Conservation (phyloP, 2,888 invertebrate species). For the Tiliacea aurago region DNA sequence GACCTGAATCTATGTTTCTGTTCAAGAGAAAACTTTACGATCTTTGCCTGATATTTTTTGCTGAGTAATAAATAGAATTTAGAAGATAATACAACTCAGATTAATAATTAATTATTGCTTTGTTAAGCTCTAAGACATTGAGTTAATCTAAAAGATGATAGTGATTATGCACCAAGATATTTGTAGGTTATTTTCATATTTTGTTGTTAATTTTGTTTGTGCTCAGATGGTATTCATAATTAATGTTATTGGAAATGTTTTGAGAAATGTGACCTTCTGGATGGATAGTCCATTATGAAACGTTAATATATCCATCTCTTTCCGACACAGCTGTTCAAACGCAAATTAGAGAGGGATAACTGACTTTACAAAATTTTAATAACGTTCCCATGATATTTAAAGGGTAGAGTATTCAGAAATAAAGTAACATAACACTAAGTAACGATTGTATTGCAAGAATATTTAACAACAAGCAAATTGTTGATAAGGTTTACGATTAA, state of each 20-base stretch:
- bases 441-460: not conserved
- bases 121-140: constrained; percentile 11
- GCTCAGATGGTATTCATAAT: not conserved
- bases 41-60: not conserved
- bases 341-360: constrained; percentile 30
- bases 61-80: not conserved
- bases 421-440: not conserved
- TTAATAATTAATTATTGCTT: constrained; percentile 11
- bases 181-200: constrained; percentile 48
- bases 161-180: constrained; percentile 35
- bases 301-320: constrained; percentile 34
- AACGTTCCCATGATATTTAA: constrained; percentile 15
- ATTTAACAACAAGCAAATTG: constrained; percentile 28
- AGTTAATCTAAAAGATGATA: constrained; percentile 16
- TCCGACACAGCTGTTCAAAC: constrained; percentile 45
- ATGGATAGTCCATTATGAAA: constrained; percentile 43
- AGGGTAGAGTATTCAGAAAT: constrained; percentile 28
- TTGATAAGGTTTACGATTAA: constrained; percentile 31
- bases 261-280: constrained; percentile 32
- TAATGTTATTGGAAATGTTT: constrained; percentile 1
- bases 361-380: constrained; percentile 25
- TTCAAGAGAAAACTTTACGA: constrained; percentile 21
- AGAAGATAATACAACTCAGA: not conserved
- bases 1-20: constrained; percentile 45
- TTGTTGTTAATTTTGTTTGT: constrained; percentile 31